A percentile compares a stretch with the other conserved stretches of the same genome.
phyloP scores from a whole-genome alignment of 2,113 vertebrate genomes.

The Tapirus terrestris region DNA sequence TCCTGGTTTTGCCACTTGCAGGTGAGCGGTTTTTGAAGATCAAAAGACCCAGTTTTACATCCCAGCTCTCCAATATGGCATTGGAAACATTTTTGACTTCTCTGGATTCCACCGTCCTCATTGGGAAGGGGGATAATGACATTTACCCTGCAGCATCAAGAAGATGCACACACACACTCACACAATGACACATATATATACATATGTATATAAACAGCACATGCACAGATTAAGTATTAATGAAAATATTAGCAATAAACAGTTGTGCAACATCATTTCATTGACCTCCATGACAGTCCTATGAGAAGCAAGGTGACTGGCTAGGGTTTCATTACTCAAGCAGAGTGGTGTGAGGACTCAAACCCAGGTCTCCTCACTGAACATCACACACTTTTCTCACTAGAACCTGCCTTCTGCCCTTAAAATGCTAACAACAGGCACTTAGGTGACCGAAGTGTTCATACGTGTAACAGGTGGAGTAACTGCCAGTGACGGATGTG shows the following conservation, averaged over 20 bases:
- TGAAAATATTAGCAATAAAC: background rate
- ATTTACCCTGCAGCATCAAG: background rate
- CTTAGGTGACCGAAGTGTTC: background rate
- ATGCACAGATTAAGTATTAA: background rate
- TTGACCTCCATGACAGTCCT: background rate
- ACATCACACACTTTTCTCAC: background rate
- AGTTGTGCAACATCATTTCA: background rate
- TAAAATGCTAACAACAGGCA: background rate
- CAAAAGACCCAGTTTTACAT: background rate
- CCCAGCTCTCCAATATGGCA: background rate
- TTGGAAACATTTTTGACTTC: background rate
- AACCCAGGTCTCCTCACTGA: background rate
- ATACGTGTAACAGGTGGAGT: background rate
- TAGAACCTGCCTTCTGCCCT: background rate
- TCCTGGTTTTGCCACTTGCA: background rate
- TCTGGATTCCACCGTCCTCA: background rate
- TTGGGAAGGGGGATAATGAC: background rate
- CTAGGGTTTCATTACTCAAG: background rate
- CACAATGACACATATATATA: background rate
- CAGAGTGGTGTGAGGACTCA: background rate
- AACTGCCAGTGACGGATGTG: background rate
- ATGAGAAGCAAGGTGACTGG: background rate
- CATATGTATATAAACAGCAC: rapidly evolving
- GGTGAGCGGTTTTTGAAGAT: background rate
- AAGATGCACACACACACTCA: background rate